Evolutionary conservation across 2,797 vertebrate genomes (phyloP).

Genomic region (Channa striata): DNA sequence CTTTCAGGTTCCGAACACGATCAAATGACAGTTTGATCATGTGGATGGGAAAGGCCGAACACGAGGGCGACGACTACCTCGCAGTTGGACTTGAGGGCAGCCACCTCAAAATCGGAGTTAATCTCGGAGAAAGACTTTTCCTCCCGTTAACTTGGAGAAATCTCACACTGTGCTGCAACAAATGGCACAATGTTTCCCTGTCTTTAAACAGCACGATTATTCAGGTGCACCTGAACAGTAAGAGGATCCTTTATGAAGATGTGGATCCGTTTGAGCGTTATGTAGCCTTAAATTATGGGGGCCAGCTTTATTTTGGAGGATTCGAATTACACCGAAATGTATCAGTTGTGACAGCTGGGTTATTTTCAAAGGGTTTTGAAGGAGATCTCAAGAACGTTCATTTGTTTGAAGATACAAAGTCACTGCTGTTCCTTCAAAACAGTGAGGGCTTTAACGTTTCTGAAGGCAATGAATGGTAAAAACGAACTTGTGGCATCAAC

Average conservation of each 20-base stretch:
- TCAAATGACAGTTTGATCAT: slow-evolving; percentile 82
- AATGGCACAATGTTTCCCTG: slow-evolving; percentile 84
- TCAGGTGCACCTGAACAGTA: slow-evolving; percentile 82
- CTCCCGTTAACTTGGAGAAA: slow-evolving; percentile 76
- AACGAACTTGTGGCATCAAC: slow-evolving; percentile 5
- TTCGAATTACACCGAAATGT: slow-evolving; percentile 87
- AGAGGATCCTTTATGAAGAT: slow-evolving; percentile 83
- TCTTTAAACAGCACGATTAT: slow-evolving; percentile 85
- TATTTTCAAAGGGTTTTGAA: slow-evolving; percentile 86
- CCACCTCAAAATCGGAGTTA: slow-evolving; percentile 86
- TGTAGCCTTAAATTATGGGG: slow-evolving; percentile 87
- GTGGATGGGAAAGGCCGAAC: slow-evolving; percentile 88
- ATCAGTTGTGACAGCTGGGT: slow-evolving; percentile 80
- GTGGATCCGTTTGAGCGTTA: slow-evolving; percentile 87
- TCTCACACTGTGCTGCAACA: slow-evolving; percentile 75
- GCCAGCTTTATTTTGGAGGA: slow-evolving; percentile 88
- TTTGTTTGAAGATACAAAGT: slow-evolving; percentile 86
- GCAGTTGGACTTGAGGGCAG: slow-evolving; percentile 85
- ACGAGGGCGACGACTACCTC: slow-evolving; percentile 90
- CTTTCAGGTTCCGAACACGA: slow-evolving; percentile 84
- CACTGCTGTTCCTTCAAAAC: slow-evolving; percentile 78
- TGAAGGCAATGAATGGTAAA: slow-evolving; percentile 71
- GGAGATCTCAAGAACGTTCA: slow-evolving; percentile 87
- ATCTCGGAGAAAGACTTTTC: slow-evolving; percentile 86
- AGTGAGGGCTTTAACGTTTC: slow-evolving; percentile 89